Conservation (phyloP, 1,140 invertebrate genomes). For the Idris sp. region DNA sequence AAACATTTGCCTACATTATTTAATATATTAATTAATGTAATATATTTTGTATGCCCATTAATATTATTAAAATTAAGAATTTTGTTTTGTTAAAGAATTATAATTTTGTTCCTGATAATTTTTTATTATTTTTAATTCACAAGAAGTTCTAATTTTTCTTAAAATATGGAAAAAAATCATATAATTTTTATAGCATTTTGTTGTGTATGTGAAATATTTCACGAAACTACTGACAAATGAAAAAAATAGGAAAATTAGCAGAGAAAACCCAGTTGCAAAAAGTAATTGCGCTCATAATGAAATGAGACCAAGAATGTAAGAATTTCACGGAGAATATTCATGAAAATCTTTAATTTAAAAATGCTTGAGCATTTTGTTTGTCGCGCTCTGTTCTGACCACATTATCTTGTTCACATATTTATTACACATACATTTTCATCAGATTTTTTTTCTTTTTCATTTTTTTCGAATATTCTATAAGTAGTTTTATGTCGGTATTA, state of each 20-base stretch:
- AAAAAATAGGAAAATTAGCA: constrained; percentile 40
- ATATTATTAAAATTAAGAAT: too few species aligned
- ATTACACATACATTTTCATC: constrained; percentile 27
- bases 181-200: too few species aligned
- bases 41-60: too few species aligned
- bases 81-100: too few species aligned
- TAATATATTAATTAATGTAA: too few species aligned
- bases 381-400: neutral
- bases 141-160: too few species aligned
- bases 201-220: too few species aligned
- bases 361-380: constrained; percentile 31
- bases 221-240: too few species aligned
- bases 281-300: constrained; percentile 48
- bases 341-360: constrained; percentile 56
- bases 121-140: too few species aligned
- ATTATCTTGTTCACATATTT: constrained; percentile 33
- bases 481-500: constrained; percentile 20
- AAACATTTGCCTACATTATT: too few species aligned
- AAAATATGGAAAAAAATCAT: too few species aligned
- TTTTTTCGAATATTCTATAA: constrained; percentile 37
- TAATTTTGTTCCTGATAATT: too few species aligned
- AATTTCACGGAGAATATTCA: constrained; percentile 43
- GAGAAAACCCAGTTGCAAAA: constrained; percentile 28
- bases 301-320: constrained; percentile 31
- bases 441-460: constrained; percentile 14